Conservation (phyloP, 2,888 invertebrate genomes). For the Apamea monoglypha region DNA sequence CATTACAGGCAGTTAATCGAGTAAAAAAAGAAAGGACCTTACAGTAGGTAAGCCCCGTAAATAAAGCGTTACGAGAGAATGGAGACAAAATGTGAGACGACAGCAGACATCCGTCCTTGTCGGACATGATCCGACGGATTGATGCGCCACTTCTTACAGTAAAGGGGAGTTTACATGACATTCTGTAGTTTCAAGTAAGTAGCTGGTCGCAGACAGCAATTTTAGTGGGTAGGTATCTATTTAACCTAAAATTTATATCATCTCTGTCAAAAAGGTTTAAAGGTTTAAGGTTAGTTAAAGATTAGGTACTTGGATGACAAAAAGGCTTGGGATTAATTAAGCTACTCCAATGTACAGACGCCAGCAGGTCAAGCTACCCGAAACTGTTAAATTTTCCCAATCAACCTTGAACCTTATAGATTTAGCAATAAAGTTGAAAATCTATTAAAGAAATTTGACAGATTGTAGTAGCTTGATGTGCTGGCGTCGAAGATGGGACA, state of each 20-base stretch:
- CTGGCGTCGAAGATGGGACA: too few species aligned
- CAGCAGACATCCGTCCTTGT: constrained; percentile 61
- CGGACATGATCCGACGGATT: constrained; percentile 71
- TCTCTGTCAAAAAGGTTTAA: not conserved
- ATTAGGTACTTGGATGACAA: not conserved
- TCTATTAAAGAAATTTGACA: too few species aligned
- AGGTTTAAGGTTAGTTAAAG: too few species aligned
- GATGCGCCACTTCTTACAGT: constrained; percentile 65
- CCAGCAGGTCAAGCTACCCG: too few species aligned
- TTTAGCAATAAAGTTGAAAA: too few species aligned
- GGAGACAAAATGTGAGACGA: constrained; percentile 64
- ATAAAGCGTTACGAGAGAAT: constrained; percentile 61
- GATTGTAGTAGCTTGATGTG: too few species aligned
- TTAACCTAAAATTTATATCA: not conserved
- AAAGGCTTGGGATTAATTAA: not conserved
- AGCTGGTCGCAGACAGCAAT: not conserved
- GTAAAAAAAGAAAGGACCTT: constrained; percentile 41
- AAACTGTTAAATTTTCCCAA: too few species aligned
- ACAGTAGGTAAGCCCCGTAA: constrained; percentile 55
- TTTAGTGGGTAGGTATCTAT: not conserved
- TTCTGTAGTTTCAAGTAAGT: not conserved
- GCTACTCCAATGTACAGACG: not conserved
- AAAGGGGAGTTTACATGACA: constrained; percentile 39
- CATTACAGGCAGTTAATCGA: constrained; percentile 48
- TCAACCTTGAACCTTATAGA: too few species aligned